A percentile compares a stretch with the other conserved stretches of the same genome.
These are phyloP conservation scores for Pomacea maculata DNA, from an alignment of 1,140 invertebrate species.

Conservation along the genomic window DNA sequence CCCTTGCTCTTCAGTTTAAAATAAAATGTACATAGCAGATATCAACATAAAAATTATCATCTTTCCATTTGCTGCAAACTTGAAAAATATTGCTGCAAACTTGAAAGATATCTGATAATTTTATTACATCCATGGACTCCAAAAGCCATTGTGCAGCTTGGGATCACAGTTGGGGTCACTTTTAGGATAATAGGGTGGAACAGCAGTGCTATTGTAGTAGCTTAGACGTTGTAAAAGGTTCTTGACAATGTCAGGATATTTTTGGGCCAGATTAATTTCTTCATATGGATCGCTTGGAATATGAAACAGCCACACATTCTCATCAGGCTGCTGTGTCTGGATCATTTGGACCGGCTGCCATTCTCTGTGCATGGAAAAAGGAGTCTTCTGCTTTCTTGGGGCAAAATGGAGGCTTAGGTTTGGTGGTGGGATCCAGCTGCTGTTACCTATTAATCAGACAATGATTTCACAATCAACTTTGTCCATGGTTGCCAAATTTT, in stretches of 20 bases:
- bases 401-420: not conserved
- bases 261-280: slow-evolving; percentile 37
- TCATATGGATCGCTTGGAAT: slow-evolving; percentile 45
- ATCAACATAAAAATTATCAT: too few species aligned
- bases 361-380: not conserved
- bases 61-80: too few species aligned
- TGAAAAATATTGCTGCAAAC: too few species aligned
- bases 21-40: too few species aligned
- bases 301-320: slow-evolving; percentile 57
- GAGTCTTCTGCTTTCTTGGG: not conserved
- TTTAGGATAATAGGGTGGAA: slow-evolving; percentile 38
- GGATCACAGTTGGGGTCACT: slow-evolving; percentile 47
- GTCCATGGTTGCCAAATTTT: too few species aligned
- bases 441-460: slow-evolving; percentile 24
- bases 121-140: slow-evolving; percentile 53
- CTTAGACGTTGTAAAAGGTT: slow-evolving; percentile 41
- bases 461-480: too few species aligned
- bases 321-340: not conserved
- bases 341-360: not conserved
- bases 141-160: slow-evolving; percentile 46
- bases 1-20: too few species aligned
- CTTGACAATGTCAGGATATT: slow-evolving; percentile 33
- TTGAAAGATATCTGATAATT: too few species aligned
- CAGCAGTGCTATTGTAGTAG: slow-evolving; percentile 45
- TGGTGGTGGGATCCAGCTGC: slow-evolving; percentile 35